Evolutionary conservation across 2,888 invertebrate species (phyloP).

Genomic region (Hydrotaea cyrtoneurina): DNA sequence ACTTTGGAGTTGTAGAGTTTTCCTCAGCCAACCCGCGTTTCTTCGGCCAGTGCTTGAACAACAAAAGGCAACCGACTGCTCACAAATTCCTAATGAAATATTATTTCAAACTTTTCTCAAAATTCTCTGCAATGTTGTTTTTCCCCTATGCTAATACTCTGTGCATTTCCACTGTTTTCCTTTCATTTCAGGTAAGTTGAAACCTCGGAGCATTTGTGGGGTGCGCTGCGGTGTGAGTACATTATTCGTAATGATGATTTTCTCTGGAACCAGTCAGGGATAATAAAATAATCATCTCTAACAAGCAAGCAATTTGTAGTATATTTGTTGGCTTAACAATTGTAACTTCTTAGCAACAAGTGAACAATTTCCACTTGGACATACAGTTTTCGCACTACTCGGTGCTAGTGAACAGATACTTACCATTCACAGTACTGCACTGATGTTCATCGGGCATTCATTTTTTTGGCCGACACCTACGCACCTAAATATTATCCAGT

Average conservation of each 20-base stretch:
- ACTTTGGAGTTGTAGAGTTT: slow-evolving; percentile 34
- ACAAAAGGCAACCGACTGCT: background rate
- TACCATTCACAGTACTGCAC: no score
- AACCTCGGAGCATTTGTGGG: background rate
- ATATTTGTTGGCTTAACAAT: no score
- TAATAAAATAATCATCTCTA: background rate
- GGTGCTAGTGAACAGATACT: no score
- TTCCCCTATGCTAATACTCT: slow-evolving; percentile 40
- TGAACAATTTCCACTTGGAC: no score
- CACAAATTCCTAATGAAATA: slow-evolving; percentile 43
- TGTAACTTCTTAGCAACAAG: no score
- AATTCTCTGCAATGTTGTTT: slow-evolving; percentile 37
- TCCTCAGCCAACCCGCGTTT: no score
- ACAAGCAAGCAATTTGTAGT: background rate
- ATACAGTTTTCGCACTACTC: no score
- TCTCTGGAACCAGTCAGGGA: background rate
- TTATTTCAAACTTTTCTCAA: slow-evolving; percentile 56
- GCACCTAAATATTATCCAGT: no score
- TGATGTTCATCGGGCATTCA: no score
- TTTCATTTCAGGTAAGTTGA: slow-evolving; percentile 65
- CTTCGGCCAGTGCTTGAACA: background rate
- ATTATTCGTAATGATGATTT: slow-evolving; percentile 8
- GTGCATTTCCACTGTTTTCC: slow-evolving; percentile 28
- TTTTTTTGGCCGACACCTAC: no score
- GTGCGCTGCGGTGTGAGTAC: background rate